Percentiles rank a stretch among this genome's conserved stretches.
Evolutionary conservation across 2,888 invertebrate genomes (phyloP).

Genomic region (Ectemnius continuus): DNA sequence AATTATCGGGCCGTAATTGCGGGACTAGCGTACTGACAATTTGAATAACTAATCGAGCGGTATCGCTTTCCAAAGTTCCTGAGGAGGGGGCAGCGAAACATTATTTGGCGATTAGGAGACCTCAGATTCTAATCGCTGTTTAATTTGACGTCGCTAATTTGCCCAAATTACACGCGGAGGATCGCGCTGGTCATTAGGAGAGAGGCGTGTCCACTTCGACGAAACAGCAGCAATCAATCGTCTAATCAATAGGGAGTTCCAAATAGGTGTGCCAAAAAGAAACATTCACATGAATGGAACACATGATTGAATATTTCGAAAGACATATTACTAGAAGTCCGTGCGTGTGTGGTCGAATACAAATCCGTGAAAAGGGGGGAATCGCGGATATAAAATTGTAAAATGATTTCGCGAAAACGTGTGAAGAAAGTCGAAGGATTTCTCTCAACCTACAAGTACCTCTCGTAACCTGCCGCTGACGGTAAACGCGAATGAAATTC

Average conservation of each 20-base stretch:
- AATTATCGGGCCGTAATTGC: neutral
- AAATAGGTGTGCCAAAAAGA: conserved; percentile 25
- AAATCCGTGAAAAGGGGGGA: neutral
- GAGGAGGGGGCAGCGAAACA: neutral
- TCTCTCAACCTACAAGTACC: neutral
- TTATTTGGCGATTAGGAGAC: conserved; percentile 12
- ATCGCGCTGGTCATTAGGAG: no score
- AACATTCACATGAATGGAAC: neutral
- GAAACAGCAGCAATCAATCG: conserved; percentile 47
- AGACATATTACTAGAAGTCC: no score
- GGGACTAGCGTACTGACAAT: neutral
- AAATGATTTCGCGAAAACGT: neutral
- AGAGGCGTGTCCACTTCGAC: conserved; percentile 31
- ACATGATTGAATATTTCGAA: neutral
- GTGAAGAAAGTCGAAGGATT: conserved; percentile 3
- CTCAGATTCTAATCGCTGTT: conserved; percentile 21
- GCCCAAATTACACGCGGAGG: conserved; percentile 1
- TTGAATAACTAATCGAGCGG: no score
- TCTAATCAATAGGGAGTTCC: conserved; percentile 41
- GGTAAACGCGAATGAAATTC: neutral
- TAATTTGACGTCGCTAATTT: conserved; percentile 24
- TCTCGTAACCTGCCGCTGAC: neutral
- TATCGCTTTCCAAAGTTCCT: no score
- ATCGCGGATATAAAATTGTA: neutral
- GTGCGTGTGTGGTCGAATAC: no score